phyloP scores from a whole-genome alignment of 2,888 invertebrate species.

The Brachypalpus laphriformis region DNA sequence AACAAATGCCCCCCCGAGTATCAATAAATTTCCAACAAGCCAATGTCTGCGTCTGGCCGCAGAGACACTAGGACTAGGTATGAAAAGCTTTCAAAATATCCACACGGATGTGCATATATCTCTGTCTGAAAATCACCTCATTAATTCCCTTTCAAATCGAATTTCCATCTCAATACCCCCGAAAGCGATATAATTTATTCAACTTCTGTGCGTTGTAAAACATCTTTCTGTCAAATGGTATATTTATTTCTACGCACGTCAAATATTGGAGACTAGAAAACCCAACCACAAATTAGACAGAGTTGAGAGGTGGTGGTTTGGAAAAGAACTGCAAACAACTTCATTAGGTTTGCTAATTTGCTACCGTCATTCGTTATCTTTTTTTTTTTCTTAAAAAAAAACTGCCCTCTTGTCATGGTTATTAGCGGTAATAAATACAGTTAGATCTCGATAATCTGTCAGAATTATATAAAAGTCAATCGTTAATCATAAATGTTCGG shows the following conservation, averaged over 20 bases:
- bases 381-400: too few species aligned
- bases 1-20: conserved; percentile 1
- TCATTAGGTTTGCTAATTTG: conserved; percentile 64
- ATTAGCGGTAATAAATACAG: conserved; percentile 26
- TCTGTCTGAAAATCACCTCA: conserved; percentile 28
- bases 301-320: background rate
- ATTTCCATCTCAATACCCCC: conserved; percentile 63
- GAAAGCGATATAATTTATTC: conserved; percentile 61
- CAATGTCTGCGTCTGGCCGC: background rate
- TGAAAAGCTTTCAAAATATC: background rate
- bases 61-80: background rate
- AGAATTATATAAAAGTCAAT: conserved; percentile 32
- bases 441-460: conserved; percentile 39
- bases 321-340: conserved; percentile 36
- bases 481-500: conserved; percentile 16
- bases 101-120: conserved; percentile 27
- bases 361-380: conserved; percentile 4
- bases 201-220: conserved; percentile 63
- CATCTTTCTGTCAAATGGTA: conserved; percentile 34
- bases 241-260: conserved; percentile 16
- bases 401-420: conserved; percentile 29
- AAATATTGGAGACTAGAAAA: conserved; percentile 39
- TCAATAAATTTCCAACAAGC: conserved; percentile 1
- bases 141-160: conserved; percentile 41
- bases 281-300: conserved; percentile 29